Conservation (phyloP, 2,797 vertebrate species). For the Mastacembelus armatus region DNA sequence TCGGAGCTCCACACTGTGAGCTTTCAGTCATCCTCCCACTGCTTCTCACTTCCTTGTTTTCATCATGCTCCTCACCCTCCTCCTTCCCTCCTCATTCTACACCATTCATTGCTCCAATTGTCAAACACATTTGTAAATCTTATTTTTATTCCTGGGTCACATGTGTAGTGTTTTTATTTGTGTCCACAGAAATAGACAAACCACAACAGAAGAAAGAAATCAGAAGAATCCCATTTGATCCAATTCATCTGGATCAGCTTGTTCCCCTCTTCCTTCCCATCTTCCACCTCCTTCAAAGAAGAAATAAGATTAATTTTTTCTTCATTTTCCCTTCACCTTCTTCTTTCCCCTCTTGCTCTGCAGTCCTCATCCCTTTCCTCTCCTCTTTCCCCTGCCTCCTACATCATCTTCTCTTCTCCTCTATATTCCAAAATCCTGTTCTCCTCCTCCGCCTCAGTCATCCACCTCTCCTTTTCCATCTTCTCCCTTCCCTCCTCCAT, state of each 20-base stretch:
- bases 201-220: no score
- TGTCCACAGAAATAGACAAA: no score
- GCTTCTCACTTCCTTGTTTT: background rate
- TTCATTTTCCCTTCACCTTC: background rate
- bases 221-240: no score
- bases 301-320: no score
- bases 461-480: background rate
- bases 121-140: no score
- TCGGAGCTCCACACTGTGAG: constrained; percentile 1
- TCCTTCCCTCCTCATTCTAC: no score
- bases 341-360: no score
- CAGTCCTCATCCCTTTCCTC: background rate
- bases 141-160: no score
- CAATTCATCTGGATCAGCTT: no score
- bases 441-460: background rate
- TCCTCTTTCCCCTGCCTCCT: background rate
- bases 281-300: no score
- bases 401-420: background rate
- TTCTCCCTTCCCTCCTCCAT: background rate
- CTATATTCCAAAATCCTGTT: background rate
- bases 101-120: no score
- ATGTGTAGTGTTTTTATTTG: no score
- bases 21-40: constrained; percentile 13
- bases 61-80: background rate
- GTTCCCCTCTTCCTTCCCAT: background rate